Percentiles rank a stretch among this genome's conserved stretches.
Conservation (phyloP, 2,113 vertebrate genomes). For the Bujurquina vittata region DNA sequence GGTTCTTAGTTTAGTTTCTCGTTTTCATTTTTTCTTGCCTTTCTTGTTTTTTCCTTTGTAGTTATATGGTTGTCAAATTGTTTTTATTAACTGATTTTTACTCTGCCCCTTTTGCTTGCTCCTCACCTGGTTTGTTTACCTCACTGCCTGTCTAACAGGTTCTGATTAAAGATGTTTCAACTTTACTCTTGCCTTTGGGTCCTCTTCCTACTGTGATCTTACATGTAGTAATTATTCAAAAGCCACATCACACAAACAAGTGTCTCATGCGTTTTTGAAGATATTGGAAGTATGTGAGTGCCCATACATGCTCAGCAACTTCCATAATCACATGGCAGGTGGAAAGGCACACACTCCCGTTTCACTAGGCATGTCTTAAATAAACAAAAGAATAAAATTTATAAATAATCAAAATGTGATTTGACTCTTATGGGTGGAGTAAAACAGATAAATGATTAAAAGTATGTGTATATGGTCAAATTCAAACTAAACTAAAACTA, state of each 20-base stretch:
- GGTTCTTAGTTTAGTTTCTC: too few species aligned
- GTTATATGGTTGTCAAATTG: neutral
- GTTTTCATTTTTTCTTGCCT: neutral
- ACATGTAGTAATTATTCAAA: neutral
- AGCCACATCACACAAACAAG: too few species aligned
- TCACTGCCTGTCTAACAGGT: neutral
- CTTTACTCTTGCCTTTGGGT: neutral
- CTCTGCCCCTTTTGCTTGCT: neutral
- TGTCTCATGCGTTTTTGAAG: too few species aligned
- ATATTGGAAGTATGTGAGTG: too few species aligned
- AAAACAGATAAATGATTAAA: neutral
- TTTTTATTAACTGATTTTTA: rapidly evolving
- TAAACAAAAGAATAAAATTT: neutral
- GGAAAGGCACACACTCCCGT: neutral
- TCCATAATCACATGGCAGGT: neutral
- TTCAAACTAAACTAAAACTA: too few species aligned
- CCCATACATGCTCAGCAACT: too few species aligned
- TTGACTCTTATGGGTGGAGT: neutral
- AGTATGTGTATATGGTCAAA: neutral
- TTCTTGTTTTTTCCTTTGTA: neutral
- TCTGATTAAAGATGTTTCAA: neutral
- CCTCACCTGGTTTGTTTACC: neutral
- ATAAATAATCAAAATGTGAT: rapidly evolving
- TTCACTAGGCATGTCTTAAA: neutral
- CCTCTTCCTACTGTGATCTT: neutral